phyloP scores from a whole-genome alignment of 2,888 invertebrate species.

The Mythimna ferrago region DNA sequence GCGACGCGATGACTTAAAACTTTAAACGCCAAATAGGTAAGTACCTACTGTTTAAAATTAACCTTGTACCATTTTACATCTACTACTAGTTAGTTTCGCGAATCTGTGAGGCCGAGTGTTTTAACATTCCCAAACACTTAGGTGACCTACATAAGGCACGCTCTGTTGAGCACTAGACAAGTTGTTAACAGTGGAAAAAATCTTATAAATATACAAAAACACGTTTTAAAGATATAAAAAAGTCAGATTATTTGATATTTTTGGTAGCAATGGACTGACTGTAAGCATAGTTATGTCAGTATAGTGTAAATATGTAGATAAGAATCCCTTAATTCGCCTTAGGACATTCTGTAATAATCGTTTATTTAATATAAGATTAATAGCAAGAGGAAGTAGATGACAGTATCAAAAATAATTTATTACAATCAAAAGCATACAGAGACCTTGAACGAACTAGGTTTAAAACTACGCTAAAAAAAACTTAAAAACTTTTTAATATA shows the following conservation, averaged over 20 bases:
- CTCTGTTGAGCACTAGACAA: slow-evolving; percentile 37
- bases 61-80: slow-evolving; percentile 49
- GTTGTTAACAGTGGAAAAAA: slow-evolving; percentile 20
- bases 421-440: slow-evolving; percentile 1
- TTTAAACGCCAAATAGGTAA: slow-evolving; percentile 5
- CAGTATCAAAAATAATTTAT: slow-evolving; percentile 15
- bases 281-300: not conserved
- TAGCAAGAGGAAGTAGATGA: slow-evolving; percentile 24
- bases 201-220: slow-evolving; percentile 10
- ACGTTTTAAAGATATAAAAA: slow-evolving; percentile 11
- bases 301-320: not conserved
- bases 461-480: not conserved
- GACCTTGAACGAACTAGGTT: slow-evolving; percentile 29
- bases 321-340: not conserved
- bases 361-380: not conserved
- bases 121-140: slow-evolving; percentile 29
- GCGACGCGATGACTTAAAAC: not conserved
- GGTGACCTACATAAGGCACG: slow-evolving; percentile 44
- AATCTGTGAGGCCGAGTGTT: slow-evolving; percentile 27
- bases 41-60: slow-evolving; percentile 25
- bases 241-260: slow-evolving; percentile 3
- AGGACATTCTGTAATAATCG: not conserved
- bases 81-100: slow-evolving; percentile 2
- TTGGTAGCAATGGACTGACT: not conserved
- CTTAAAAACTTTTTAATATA: not conserved